Evolutionary conservation across 2,888 invertebrate species (phyloP), one percentile per base, ranked within the genome.

Genomic region (Noctua fimbriata): DNA sequence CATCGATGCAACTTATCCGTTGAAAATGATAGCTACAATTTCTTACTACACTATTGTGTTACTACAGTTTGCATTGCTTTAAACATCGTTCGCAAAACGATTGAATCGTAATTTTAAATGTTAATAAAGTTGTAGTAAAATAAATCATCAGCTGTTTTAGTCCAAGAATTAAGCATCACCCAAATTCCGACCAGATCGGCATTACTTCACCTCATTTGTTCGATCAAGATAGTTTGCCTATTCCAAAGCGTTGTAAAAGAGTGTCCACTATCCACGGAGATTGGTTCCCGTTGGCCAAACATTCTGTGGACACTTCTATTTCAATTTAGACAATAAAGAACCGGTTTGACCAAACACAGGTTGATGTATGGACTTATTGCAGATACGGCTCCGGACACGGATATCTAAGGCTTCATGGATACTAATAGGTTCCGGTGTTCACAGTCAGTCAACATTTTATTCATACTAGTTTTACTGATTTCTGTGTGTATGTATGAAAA

Each of bases 31-130:
- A 10, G 41, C 49, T 7, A 49, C 76, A 76, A 24, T 44, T 5
- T 32, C 49, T 21, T 24, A 79, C 21, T 78, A 78, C 18, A 60
- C 24, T 3, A 5, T 78, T 44, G 44, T 79, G 7, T n/a, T 79
- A 2, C 14, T 76, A 5, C 76, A 77, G 63, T 77, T 77, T 49
- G 76, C 63, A 14, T 28, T 76, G 21, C 55, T 58, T n/a, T 58
- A 74, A 36, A 6, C 2, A 2, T 2, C 21, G 41, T 52, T 41
- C 21, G 6, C 21, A 52, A 73, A 41, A 16, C 16, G n/a, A 28
- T 41, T 52, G 14, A 21, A 41, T 41, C n/a, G 9, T 1, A 14
- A 49, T 71, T 18, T 14, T 36, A 47, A 18, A 32, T 9, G 14
- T 12, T 10, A 44, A 28, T 16, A 5, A 44, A 73, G 10, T 32